phyloP scores from a whole-genome alignment of 2,888 invertebrate species.

The Dryocosmus kuriphilus region DNA sequence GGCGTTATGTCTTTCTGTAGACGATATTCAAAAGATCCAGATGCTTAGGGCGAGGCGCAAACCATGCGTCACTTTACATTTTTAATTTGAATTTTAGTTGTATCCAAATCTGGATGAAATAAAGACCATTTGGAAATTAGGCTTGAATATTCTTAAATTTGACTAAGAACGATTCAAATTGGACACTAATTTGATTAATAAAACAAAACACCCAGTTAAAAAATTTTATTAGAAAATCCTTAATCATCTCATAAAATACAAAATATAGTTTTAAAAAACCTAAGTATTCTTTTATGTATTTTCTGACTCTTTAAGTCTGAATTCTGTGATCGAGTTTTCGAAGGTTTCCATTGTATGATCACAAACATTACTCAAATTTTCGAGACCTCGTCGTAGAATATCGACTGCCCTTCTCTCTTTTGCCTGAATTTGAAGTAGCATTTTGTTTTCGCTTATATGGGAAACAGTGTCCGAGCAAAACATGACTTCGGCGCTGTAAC shows the following conservation, averaged over 20 bases:
- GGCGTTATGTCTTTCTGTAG: no score
- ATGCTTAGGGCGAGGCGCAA: no score
- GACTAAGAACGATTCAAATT: no score
- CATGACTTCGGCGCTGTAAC: conserved; percentile 89
- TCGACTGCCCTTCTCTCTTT: conserved; percentile 86
- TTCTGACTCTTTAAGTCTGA: conserved; percentile 37
- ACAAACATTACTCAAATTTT: conserved; percentile 89
- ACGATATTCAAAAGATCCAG: no score
- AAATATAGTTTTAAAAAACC: background rate
- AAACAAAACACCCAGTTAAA: no score
- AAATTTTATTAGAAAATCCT: no score
- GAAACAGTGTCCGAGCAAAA: conserved; percentile 98
- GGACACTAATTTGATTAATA: no score
- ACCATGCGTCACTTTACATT: no score
- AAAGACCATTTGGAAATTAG: no score
- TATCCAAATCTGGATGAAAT: no score
- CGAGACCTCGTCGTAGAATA: conserved; percentile 87
- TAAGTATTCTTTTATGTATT: background rate
- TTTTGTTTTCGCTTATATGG: conserved; percentile 94
- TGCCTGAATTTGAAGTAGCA: conserved; percentile 95
- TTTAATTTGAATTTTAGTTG: no score
- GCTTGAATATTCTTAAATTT: no score
- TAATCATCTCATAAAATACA: background rate
- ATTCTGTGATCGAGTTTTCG: conserved; percentile 76
- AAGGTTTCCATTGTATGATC: conserved; percentile 87